Evolutionary conservation across 1,140 invertebrate genomes (phyloP).

Genomic region (Scylla paramamosain): DNA sequence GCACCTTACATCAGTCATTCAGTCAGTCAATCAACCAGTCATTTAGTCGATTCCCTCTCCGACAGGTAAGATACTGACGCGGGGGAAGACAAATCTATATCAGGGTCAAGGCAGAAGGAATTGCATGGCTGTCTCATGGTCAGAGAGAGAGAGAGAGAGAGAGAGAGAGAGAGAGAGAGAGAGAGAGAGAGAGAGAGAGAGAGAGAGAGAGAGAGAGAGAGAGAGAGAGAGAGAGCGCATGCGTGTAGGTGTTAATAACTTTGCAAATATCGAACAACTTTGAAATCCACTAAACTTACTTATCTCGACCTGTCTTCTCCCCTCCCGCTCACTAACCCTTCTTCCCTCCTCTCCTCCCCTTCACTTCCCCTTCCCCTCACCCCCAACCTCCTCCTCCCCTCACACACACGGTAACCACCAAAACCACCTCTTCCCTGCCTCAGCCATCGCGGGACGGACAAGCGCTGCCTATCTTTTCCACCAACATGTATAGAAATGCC

Average conservation of each 20-base stretch:
- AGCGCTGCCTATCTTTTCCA: conserved; percentile 48
- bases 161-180: conserved; percentile 28
- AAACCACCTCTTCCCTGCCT: background rate
- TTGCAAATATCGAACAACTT: too few species aligned
- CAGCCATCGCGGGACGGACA: background rate
- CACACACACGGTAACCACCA: conserved; percentile 31
- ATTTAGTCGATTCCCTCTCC: too few species aligned
- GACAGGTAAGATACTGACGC: too few species aligned
- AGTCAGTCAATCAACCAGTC: too few species aligned
- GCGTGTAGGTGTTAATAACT: background rate
- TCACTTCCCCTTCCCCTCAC: background rate
- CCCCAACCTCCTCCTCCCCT: background rate
- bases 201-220: background rate
- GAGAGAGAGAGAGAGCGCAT: too few species aligned
- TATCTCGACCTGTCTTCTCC: background rate
- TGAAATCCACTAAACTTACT: background rate
- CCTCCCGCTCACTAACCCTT: background rate
- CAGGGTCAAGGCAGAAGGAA: too few species aligned
- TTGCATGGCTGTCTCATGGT: too few species aligned
- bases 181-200: conserved; percentile 7
- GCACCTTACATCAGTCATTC: too few species aligned
- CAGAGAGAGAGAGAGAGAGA: conserved; percentile 34
- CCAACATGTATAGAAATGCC: conserved; percentile 57
- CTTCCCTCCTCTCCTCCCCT: background rate
- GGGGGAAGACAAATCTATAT: too few species aligned